Percentiles rank a stretch among this genome's conserved stretches.
Conservation (phyloP, 2,888 invertebrate genomes). For the Fragum whitleyi region DNA sequence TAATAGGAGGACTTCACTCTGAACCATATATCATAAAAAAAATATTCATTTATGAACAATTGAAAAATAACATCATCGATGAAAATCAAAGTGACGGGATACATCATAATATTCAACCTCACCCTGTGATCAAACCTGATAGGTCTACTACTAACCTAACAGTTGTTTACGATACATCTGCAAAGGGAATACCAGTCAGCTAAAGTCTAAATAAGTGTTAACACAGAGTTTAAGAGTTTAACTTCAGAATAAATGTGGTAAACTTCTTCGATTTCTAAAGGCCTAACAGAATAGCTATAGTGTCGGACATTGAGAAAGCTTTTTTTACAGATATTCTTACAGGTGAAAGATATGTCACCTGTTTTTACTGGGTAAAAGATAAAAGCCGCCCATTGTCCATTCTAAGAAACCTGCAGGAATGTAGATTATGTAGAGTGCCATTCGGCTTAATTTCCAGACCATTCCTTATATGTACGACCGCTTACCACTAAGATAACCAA, state of each 20-base stretch:
- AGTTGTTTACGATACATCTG: no score
- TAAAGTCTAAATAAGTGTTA: constrained; percentile 35
- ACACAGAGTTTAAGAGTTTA: constrained; percentile 27
- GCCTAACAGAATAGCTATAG: no score
- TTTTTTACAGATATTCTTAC: no score
- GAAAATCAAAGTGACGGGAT: background rate
- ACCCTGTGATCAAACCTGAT: constrained; percentile 34
- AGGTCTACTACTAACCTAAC: constrained; percentile 33
- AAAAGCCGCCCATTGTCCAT: background rate
- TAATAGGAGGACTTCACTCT: background rate
- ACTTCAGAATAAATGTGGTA: constrained; percentile 22
- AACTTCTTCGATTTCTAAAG: constrained; percentile 14
- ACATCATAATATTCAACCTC: constrained; percentile 31
- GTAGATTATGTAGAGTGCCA: constrained; percentile 17
- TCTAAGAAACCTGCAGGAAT: constrained; percentile 5
- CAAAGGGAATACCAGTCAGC: constrained; percentile 14
- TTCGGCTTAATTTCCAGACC: constrained; percentile 29
- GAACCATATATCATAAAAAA: constrained; percentile 32
- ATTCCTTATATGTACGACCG: constrained; percentile 11
- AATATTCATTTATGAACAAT: constrained; percentile 31
- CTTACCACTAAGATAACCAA: constrained; percentile 3
- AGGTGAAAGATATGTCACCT: constrained; percentile 39
- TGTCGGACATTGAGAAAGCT: no score
- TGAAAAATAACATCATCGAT: no score
- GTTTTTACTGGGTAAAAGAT: constrained; percentile 36